Percentiles rank a stretch among this genome's conserved stretches.
phyloP scores from a whole-genome alignment of 2,113 vertebrate species.

The Fukomys damarensis region DNA sequence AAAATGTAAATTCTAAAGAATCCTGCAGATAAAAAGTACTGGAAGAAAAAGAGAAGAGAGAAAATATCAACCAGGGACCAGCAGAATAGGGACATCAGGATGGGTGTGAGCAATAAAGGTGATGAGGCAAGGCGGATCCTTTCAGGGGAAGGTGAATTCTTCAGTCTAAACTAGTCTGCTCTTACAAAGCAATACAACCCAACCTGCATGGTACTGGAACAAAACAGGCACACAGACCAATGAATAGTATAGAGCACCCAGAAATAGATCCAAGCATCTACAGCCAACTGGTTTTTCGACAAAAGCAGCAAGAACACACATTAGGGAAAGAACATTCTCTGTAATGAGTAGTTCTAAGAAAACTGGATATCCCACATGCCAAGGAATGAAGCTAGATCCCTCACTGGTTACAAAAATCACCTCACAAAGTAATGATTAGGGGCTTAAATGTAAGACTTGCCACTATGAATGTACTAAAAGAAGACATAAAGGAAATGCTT shows the following conservation, averaged over 20 bases:
- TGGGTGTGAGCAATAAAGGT: background rate
- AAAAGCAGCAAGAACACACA: background rate
- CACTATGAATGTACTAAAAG: background rate
- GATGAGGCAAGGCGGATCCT: background rate
- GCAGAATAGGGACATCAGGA: background rate
- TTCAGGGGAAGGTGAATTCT: background rate
- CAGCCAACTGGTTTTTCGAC: background rate
- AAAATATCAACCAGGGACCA: background rate
- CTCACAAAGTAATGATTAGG: background rate
- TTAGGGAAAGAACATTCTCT: background rate
- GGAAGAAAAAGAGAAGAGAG: background rate
- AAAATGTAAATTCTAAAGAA: background rate
- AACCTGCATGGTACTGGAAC: background rate
- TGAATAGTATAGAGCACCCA: background rate
- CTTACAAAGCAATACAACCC: background rate
- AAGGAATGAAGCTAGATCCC: background rate
- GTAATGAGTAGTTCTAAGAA: background rate
- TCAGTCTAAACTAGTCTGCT: background rate
- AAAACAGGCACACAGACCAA: background rate
- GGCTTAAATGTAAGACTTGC: background rate
- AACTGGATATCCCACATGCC: background rate
- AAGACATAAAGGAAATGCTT: background rate
- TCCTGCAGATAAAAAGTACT: background rate
- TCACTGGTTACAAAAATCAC: background rate
- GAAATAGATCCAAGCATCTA: background rate